Evolutionary conservation across 2,113 vertebrate genomes (phyloP), one percentile per base, ranked within the genome.

Genomic region (Platycercus adscitus): DNA sequence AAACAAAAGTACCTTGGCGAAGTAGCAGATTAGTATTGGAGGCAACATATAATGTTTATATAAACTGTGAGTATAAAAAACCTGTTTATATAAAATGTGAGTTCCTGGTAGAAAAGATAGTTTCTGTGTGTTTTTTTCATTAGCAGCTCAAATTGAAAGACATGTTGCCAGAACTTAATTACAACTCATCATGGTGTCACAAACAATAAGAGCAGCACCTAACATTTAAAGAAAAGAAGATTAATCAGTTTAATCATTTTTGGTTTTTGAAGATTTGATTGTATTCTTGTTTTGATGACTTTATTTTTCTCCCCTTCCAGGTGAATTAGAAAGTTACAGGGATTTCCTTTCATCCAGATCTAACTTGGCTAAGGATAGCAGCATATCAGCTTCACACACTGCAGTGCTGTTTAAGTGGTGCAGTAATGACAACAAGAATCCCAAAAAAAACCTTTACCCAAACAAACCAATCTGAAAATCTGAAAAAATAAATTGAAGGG

Each of bases 121-220:
- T 31, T 81, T 86, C 33, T 81, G 9, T 50, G 4, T 66, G 9
- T 33, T 85, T 91, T 73, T 90, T 90, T 17, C 28, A 86, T 11
- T 15, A 90, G 37, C 68, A 86, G 28, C 25, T 86, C 39, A 71
- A 71, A 73, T 28, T 78, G 18, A 86, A 70, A 88, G 33, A 81
- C 70, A 50, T 47, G 75, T 90, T 92, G 5, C 15, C 61, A 84
- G 41, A 69, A 60, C 90, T 93, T 93, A 94, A 84, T 96, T 95
- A 86, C 68, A 76, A 15, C 25, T 93, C 26, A 60, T 92, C 47
- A 41, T 26, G 19, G 15, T 91, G 11, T 86, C 85, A 69, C 50
- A 88, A 91, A 68, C 81, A 88, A 80, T 61, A 86, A 93, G 17
- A 68, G 1, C 29, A 69, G 49, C 52, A 84, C n/a, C 47, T 71